Evolutionary conservation across 2,113 vertebrate species (phyloP).

Genomic region (Ochotona curzoniae): DNA sequence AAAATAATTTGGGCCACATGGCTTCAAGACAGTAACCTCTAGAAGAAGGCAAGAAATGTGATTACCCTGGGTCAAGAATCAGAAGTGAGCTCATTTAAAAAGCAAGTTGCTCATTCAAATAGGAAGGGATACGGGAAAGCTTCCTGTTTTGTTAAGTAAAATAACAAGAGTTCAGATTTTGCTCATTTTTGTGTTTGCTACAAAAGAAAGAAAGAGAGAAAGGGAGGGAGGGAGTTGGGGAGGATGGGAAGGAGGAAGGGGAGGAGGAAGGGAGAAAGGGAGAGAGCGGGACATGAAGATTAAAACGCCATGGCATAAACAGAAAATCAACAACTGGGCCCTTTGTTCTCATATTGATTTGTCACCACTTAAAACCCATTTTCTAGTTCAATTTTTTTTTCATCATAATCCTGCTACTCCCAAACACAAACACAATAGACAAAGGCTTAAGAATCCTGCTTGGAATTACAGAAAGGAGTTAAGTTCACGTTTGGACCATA

Average conservation of each 20-base stretch:
- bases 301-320: slow-evolving; percentile 27
- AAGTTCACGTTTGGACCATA: slow-evolving; percentile 2
- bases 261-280: background rate
- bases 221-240: too few species aligned
- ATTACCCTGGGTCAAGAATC: background rate
- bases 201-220: background rate
- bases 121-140: background rate
- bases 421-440: slow-evolving; percentile 53
- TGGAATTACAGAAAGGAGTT: slow-evolving; percentile 27
- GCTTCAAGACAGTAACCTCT: background rate
- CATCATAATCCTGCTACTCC: slow-evolving; percentile 13
- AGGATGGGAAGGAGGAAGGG: too few species aligned
- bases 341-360: slow-evolving; percentile 44
- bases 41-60: background rate
- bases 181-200: background rate
- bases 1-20: background rate
- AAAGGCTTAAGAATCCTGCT: slow-evolving; percentile 53
- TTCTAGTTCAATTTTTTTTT: slow-evolving; percentile 54
- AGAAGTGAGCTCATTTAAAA: background rate
- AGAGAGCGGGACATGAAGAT: background rate
- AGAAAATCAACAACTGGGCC: slow-evolving; percentile 27
- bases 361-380: slow-evolving; percentile 27
- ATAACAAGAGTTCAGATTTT: background rate
- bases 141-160: background rate
- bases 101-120: background rate